phyloP scores from a whole-genome alignment of 92 coral and sea anemone species.

The Epizoanthus ramosus region DNA sequence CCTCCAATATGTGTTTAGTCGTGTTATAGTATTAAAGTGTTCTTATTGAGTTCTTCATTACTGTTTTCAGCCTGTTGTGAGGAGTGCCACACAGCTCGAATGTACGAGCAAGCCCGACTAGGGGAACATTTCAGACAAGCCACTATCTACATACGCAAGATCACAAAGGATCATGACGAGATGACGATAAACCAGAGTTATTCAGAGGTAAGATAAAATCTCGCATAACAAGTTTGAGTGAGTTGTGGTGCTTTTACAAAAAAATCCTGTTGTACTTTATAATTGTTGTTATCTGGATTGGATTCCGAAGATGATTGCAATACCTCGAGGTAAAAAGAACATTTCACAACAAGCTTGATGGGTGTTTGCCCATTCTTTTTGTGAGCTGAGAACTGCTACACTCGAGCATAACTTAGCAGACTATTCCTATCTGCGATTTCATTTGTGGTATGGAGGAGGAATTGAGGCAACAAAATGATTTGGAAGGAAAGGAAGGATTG shows the following conservation, averaged over 20 bases:
- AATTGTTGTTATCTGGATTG: not conserved
- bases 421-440: too few relatives aligned
- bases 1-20: not conserved
- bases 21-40: not conserved
- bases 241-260: not conserved
- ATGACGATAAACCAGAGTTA: slow-evolving; percentile 69
- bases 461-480: too few relatives aligned
- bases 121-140: slow-evolving; percentile 81
- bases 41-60: not conserved
- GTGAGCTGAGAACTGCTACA: too few relatives aligned
- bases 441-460: too few relatives aligned
- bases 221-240: not conserved
- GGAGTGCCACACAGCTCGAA: slow-evolving; percentile 84
- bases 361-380: too few relatives aligned
- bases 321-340: too few relatives aligned
- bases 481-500: too few relatives aligned
- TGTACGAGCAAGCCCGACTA: slow-evolving; percentile 76
- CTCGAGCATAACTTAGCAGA: too few relatives aligned
- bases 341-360: too few relatives aligned
- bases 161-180: slow-evolving; percentile 87
- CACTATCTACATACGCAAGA: slow-evolving; percentile 85
- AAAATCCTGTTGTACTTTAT: not conserved
- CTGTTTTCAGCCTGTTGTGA: slow-evolving; percentile 66
- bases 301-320: too few relatives aligned
- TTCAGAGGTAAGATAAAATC: slow-evolving; percentile 67